Base-by-base conservation (phyloP, 1,140 invertebrate species). In the Berghia stephanieae region DNA sequence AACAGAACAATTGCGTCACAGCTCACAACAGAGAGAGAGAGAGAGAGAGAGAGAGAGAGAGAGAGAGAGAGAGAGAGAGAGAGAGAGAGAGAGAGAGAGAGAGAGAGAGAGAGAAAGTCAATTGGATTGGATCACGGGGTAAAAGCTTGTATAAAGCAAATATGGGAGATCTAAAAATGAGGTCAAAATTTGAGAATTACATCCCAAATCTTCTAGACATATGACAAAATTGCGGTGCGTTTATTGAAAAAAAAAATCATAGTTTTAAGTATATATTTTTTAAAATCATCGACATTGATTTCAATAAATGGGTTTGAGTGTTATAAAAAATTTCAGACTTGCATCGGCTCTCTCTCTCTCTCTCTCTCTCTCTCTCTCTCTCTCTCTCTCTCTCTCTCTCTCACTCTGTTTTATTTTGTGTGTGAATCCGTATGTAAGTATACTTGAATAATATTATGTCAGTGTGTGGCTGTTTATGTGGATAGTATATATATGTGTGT, bases 41-140 rank as follows among this genome's bases (percentile, higher is more conserved):
- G 57, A 63, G 10, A 63, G 57, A 63, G 57, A 63, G 3, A 71
- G 38, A 71, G 21, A 43, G 10, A 46, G 21, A 71, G 24, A 71
- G 69, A 71, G 38, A 71, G 34, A 71, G 43, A 43, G 69, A 71
- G 40, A 71, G 69, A 46, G 69, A 71, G 38, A 71, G 36, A 71
- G 69, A 44, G 40, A 71, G 69, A 46, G 36, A 71, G 69, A 24
- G 13, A 71, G 43, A 71, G 40, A 43, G 40, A 71, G 43, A 71
- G 8, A 24, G 40, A 43, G 69, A 71, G 69, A 43, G 5, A 43
- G 21, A n/a, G n/a, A n/a, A n/a, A n/a, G n/a, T n/a, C n/a, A n/a
- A n/a, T n/a, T n/a, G n/a, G n/a, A n/a, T n/a, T n/a, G n/a, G n/a
- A n/a, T n/a, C n/a, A n/a, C n/a, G n/a, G n/a, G n/a, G n/a, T n/a